phyloP scores from a whole-genome alignment of 2,797 vertebrate species.

The Mionectes olivaceus region DNA sequence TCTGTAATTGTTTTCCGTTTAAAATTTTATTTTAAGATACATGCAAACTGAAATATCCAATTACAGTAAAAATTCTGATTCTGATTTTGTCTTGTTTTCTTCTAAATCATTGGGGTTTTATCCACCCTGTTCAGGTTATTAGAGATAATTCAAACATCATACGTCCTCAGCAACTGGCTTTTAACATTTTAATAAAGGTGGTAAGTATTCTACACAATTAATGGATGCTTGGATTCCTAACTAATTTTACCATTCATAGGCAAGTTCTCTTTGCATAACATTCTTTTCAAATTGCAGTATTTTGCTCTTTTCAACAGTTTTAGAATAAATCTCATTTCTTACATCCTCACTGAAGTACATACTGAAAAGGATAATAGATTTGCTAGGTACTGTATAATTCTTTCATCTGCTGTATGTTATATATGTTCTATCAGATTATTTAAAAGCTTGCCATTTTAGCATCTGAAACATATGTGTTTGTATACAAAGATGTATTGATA shows the following conservation, averaged over 20 bases:
- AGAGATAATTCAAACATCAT: background rate
- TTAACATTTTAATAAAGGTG: background rate
- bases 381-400: background rate
- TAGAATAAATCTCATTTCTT: background rate
- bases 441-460: background rate
- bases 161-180: background rate
- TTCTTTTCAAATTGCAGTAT: background rate
- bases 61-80: background rate
- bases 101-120: background rate
- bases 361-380: background rate
- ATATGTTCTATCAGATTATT: background rate
- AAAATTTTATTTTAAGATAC: background rate
- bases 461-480: background rate
- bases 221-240: background rate
- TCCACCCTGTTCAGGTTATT: background rate
- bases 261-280: background rate
- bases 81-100: background rate
- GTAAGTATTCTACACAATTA: background rate
- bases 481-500: background rate
- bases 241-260: background rate
- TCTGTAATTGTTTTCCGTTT: background rate
- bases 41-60: background rate
- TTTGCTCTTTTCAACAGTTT: background rate
- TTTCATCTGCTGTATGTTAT: background rate
- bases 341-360: background rate